Evolutionary conservation across 2,888 invertebrate species (phyloP).

Genomic region (Lasioglossum lativentre): DNA sequence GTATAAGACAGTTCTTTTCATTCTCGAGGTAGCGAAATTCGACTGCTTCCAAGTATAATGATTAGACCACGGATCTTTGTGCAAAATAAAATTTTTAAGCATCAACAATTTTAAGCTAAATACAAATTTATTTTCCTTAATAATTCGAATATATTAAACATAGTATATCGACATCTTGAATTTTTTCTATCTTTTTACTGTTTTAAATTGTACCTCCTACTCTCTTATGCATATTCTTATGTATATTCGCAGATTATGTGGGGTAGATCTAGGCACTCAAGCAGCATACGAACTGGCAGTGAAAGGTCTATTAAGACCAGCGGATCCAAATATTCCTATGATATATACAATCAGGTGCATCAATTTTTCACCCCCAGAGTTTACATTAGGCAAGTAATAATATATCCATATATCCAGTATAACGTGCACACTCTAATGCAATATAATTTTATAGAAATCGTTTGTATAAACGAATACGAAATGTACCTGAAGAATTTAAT

Average conservation of each 20-base stretch:
- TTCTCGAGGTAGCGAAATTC: background rate
- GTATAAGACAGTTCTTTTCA: background rate
- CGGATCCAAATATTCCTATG: conserved; percentile 89
- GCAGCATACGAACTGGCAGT: conserved; percentile 95
- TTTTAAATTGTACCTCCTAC: background rate
- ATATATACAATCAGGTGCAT: conserved; percentile 95
- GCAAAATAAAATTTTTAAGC: background rate
- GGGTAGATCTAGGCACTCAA: conserved; percentile 94
- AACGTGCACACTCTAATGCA: background rate
- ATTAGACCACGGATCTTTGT: no score
- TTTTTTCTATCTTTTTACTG: background rate
- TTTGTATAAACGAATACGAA: conserved; percentile 94
- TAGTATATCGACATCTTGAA: background rate
- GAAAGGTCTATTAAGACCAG: conserved; percentile 92
- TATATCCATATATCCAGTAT: no score
- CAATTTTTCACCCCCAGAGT: conserved; percentile 92
- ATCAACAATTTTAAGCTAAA: no score
- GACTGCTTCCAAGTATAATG: background rate
- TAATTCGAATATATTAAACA: no score
- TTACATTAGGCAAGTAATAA: conserved; percentile 91
- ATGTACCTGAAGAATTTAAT: conserved; percentile 91
- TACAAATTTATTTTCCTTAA: no score
- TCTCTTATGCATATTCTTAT: background rate
- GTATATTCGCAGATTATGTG: conserved; percentile 87
- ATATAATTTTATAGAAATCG: conserved; percentile 89